phyloP scores from a whole-genome alignment of 2,797 vertebrate genomes.

The Enoplosus armatus region DNA sequence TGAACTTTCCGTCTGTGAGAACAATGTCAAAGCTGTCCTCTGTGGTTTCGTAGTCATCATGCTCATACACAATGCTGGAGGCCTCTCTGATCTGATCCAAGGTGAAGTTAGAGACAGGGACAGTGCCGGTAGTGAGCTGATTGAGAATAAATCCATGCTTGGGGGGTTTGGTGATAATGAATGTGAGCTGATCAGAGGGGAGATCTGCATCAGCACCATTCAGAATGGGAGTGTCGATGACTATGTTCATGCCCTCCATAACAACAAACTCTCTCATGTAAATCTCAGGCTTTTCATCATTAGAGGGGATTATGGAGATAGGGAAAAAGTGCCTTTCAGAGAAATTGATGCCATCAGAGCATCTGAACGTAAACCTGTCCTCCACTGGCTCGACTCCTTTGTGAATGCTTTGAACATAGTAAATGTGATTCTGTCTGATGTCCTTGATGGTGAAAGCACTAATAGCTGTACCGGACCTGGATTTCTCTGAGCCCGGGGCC shows the following conservation, averaged over 20 bases:
- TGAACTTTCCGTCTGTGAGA: conserved; percentile 93
- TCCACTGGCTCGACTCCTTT: conserved; percentile 94
- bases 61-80: conserved; percentile 95
- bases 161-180: conserved; percentile 89
- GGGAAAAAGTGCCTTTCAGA: conserved; percentile 93
- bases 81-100: conserved; percentile 94
- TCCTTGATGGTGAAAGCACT: conserved; percentile 97
- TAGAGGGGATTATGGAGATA: conserved; percentile 90
- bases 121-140: conserved; percentile 90
- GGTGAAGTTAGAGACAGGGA: conserved; percentile 91
- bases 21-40: conserved; percentile 92
- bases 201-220: conserved; percentile 92
- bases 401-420: conserved; percentile 97
- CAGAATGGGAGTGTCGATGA: conserved; percentile 94
- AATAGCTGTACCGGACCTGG: conserved; percentile 91
- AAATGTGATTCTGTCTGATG: conserved; percentile 91
- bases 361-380: conserved; percentile 94
- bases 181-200: conserved; percentile 89
- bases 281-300: conserved; percentile 95
- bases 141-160: conserved; percentile 92
- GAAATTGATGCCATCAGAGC: conserved; percentile 97
- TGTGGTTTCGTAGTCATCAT: conserved; percentile 94
- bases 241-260: conserved; percentile 98
- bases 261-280: conserved; percentile 96
- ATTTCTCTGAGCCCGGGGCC: conserved; percentile 96